Percentiles rank a stretch among this genome's conserved stretches.
Evolutionary conservation across 1,140 invertebrate species (phyloP).

Genomic region (Berghia stephanieae): DNA sequence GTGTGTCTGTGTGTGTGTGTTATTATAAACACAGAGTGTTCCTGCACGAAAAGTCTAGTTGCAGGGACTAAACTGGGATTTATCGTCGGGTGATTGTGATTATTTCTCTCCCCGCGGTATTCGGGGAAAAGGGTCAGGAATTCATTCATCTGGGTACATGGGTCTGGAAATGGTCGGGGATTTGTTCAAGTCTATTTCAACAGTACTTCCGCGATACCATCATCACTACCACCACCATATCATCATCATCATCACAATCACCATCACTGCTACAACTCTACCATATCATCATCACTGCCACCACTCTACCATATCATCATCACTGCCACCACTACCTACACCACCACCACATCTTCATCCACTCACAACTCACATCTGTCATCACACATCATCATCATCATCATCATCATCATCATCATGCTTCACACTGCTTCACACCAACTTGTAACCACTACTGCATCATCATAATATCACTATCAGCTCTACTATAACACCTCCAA

Average conservation of each 20-base stretch:
- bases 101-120: not conserved
- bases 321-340: no score
- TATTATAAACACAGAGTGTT: not conserved
- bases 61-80: not conserved
- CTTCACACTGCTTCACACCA: not conserved
- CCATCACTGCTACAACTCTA: not conserved
- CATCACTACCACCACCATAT: no score
- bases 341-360: no score
- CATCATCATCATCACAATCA: not conserved
- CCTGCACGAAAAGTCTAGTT: not conserved
- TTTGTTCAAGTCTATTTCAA: not conserved
- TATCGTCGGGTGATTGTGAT: not conserved
- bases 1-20: constrained; percentile 16
- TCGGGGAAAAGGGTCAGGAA: no score
- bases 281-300: no score
- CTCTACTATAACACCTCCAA: not conserved
- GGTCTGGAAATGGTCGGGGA: no score
- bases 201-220: no score
- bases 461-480: not conserved
- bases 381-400: no score
- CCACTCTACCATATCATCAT: no score
- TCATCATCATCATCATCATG: no score
- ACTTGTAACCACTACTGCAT: not conserved
- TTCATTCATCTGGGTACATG: no score
- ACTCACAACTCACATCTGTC: no score